Percentiles rank a stretch among this genome's conserved stretches.
Evolutionary conservation across 2,888 invertebrate genomes (phyloP).

Genomic region (Protonemura montana): DNA sequence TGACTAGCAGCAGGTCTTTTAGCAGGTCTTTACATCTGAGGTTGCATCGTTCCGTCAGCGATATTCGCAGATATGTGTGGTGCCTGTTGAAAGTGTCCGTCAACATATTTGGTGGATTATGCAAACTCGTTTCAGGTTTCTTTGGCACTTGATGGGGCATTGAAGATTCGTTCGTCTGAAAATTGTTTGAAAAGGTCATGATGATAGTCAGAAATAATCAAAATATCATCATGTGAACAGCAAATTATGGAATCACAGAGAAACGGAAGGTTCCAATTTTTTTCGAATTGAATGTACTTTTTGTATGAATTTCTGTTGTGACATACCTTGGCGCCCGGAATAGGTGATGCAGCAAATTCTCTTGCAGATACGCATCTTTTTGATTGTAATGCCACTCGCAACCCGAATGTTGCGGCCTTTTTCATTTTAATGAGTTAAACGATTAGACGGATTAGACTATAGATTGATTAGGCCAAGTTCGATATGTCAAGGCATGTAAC

Average conservation of each 20-base stretch:
- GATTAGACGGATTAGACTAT: too few relatives aligned
- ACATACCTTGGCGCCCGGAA: background rate
- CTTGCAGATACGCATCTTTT: background rate
- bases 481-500: background rate
- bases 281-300: too few relatives aligned
- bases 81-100: constrained; percentile 85
- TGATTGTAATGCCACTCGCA: background rate
- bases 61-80: constrained; percentile 94
- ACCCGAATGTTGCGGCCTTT: background rate
- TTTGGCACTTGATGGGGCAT: too few relatives aligned
- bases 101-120: constrained; percentile 56
- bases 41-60: constrained; percentile 95
- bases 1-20: background rate
- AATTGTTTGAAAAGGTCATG: too few relatives aligned
- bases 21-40: constrained; percentile 81
- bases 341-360: background rate
- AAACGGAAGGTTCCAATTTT: too few relatives aligned
- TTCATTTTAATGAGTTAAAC: background rate
- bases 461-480: too few relatives aligned
- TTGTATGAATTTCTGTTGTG: background rate
- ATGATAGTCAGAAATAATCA: too few relatives aligned
- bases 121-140: background rate
- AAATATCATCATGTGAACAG: too few relatives aligned
- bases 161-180: too few relatives aligned
- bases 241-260: too few relatives aligned